These are phyloP conservation scores for Lepilemur ruficaudatus DNA, from an alignment of 2,797 vertebrate species.

Conservation along the genomic window DNA sequence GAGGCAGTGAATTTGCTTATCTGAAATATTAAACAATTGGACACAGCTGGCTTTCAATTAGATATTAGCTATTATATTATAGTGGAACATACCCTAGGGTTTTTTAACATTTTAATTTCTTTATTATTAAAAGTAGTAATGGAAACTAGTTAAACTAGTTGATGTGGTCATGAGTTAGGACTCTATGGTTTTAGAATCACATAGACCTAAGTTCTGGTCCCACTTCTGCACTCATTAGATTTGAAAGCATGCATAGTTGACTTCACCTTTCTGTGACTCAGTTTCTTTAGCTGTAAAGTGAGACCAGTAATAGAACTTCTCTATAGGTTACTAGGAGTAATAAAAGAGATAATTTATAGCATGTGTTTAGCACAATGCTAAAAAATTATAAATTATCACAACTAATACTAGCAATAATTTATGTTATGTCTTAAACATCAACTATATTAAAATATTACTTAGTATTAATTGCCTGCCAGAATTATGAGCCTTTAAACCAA, in stretches of 20 bases:
- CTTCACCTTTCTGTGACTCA: neutral
- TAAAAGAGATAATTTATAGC: neutral
- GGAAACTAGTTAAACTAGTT: neutral
- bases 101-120: neutral
- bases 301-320: neutral
- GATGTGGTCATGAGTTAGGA: neutral
- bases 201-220: neutral
- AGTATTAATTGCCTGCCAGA: neutral
- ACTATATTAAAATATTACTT: neutral
- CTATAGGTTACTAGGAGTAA: neutral
- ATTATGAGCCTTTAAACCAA: neutral
- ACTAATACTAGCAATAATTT: neutral
- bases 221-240: neutral
- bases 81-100: neutral
- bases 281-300: slow-evolving; percentile 53
- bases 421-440: neutral
- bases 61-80: neutral
- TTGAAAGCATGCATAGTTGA: neutral
- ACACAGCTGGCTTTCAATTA: neutral
- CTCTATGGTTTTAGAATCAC: neutral
- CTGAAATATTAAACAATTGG: neutral
- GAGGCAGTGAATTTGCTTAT: slow-evolving; percentile 35
- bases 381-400: neutral
- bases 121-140: neutral
- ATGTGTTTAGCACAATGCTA: neutral